Percentiles rank a stretch among this genome's conserved stretches.
Evolutionary conservation across 2,797 vertebrate genomes (phyloP).

Genomic region (Steatocranus sp.): DNA sequence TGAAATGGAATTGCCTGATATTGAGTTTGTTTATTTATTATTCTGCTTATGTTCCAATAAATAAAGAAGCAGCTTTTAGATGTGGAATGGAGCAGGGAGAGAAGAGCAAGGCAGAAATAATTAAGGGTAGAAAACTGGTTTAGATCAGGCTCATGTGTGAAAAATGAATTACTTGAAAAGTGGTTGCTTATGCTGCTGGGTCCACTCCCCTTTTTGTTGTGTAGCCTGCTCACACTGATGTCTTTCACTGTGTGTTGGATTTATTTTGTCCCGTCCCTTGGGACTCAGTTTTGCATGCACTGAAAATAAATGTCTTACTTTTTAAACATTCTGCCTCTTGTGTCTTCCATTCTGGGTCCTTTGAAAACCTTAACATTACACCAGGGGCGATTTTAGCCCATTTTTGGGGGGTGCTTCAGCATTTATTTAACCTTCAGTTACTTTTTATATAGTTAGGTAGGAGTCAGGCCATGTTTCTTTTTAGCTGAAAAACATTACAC

Average conservation of each 20-base stretch:
- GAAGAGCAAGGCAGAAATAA: not conserved
- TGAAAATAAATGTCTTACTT: not conserved
- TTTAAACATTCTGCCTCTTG: not conserved
- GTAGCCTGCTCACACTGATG: not conserved
- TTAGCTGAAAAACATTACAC: no score
- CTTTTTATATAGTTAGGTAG: no score
- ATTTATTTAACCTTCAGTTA: no score
- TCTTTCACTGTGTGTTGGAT: not conserved
- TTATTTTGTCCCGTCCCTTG: no score
- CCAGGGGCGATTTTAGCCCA: no score
- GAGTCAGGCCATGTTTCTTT: no score
- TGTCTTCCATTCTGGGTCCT: not conserved
- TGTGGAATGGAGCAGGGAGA: not conserved
- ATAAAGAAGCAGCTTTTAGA: not conserved
- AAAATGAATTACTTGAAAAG: not conserved
- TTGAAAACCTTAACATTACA: not conserved
- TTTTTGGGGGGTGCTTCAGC: no score
- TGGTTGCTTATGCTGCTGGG: not conserved
- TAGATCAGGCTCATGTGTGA: not conserved
- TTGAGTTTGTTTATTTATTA: not conserved
- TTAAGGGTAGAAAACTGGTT: not conserved
- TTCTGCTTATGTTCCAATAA: not conserved
- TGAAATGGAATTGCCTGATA: rapidly evolving
- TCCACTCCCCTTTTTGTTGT: not conserved
- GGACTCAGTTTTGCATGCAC: rapidly evolving